Evolutionary conservation across 2,113 vertebrate species (phyloP).

Genomic region (Variabilichromis moorii): DNA sequence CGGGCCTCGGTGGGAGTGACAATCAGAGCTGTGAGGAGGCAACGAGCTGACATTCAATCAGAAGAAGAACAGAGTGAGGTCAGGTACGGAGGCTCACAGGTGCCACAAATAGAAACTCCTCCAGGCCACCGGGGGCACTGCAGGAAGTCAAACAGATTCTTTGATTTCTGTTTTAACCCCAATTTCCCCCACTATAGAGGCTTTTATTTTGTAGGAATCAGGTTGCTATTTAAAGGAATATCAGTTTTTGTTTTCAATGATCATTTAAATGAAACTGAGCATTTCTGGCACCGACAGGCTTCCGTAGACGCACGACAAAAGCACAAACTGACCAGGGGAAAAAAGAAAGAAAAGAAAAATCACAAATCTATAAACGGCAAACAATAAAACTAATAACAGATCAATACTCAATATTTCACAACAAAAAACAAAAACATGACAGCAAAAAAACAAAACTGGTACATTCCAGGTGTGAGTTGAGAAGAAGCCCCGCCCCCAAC

Average conservation of each 20-base stretch:
- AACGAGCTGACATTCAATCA: not conserved
- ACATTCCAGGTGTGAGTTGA: not conserved
- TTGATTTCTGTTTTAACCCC: not conserved
- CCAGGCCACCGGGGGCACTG: not conserved
- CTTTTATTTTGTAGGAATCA: not conserved
- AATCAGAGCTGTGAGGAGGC: slow-evolving; percentile 2
- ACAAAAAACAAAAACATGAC: not conserved
- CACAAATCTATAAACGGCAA: not conserved
- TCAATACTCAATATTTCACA: not conserved
- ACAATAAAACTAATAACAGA: not conserved
- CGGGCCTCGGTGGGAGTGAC: not conserved
- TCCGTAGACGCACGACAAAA: not conserved
- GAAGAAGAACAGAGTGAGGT: not conserved
- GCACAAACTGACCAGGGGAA: not conserved
- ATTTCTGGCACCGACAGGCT: not conserved
- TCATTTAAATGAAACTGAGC: not conserved
- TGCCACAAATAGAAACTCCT: not conserved
- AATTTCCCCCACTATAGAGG: not conserved
- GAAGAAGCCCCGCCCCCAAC: not conserved
- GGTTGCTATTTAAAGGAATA: not conserved
- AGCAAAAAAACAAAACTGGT: not conserved
- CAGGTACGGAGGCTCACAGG: not conserved
- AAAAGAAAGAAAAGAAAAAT: not conserved
- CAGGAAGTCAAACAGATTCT: not conserved
- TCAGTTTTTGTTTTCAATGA: not conserved